Conservation (phyloP, 2,888 invertebrate genomes). For the Yponomeuta sedellus region DNA sequence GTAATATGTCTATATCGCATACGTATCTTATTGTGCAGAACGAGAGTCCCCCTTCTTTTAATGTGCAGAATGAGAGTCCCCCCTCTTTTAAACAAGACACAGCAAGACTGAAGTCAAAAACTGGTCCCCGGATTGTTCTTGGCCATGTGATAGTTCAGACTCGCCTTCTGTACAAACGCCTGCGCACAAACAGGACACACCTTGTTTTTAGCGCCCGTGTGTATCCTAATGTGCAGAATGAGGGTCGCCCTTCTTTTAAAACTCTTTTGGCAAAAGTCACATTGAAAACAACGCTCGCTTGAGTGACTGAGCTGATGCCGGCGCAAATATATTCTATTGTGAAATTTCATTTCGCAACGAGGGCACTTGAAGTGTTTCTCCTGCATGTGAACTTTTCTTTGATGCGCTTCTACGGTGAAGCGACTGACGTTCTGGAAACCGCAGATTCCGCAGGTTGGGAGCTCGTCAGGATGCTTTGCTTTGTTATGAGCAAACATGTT, state of each 20-base stretch:
- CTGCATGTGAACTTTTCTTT: constrained; percentile 34
- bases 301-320: constrained; percentile 13
- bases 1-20: too few species aligned
- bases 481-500: constrained; percentile 18
- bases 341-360: constrained; percentile 31
- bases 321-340: not conserved
- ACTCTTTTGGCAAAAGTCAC: constrained; percentile 21
- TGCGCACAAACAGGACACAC: constrained; percentile 18
- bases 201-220: constrained; percentile 21
- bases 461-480: constrained; percentile 21
- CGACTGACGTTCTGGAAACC: constrained; percentile 19
- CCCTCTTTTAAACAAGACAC: too few species aligned
- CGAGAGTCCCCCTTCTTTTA: too few species aligned
- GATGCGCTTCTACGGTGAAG: not conserved
- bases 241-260: constrained; percentile 16
- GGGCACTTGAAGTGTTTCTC: constrained; percentile 34
- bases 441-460: constrained; percentile 26
- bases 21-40: too few species aligned
- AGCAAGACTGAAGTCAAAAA: too few species aligned
- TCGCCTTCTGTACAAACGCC: constrained; percentile 22
- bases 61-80: too few species aligned
- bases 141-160: constrained; percentile 22
- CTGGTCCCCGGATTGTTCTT: constrained; percentile 14
- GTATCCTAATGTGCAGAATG: constrained; percentile 20
- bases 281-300: constrained; percentile 17